Conservation (phyloP, 2,113 vertebrate species). For the Equus przewalskii region DNA sequence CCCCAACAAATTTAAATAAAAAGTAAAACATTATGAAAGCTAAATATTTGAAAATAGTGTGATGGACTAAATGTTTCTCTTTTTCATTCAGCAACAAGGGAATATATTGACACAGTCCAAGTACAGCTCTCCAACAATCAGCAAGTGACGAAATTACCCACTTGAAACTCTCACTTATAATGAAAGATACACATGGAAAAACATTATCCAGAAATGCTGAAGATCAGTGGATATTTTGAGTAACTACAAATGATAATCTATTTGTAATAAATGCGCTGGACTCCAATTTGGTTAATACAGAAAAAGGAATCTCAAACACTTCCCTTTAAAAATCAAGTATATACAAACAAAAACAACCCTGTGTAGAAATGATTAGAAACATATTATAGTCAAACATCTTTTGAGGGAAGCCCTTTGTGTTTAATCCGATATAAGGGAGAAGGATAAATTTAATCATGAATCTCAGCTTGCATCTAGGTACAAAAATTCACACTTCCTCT, state of each 20-base stretch:
- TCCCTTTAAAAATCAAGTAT: neutral
- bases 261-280: neutral
- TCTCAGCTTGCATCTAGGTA: neutral
- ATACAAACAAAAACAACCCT: conserved; percentile 16
- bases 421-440: neutral
- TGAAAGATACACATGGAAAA: conserved; percentile 11
- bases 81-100: neutral
- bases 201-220: conserved; percentile 15
- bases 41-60: neutral
- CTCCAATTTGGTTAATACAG: neutral
- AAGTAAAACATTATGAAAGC: neutral
- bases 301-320: conserved; percentile 12
- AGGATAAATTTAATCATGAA: neutral
- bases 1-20: conserved; percentile 15
- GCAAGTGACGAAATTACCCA: conserved; percentile 32
- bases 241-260: neutral
- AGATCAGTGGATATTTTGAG: neutral
- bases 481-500: neutral
- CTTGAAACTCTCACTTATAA: conserved; percentile 2
- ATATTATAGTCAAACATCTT: neutral
- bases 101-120: neutral
- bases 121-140: conserved; percentile 14
- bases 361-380: neutral
- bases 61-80: neutral
- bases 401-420: neutral